A percentile compares a stretch with the other conserved stretches of the same genome.
Conservation (phyloP, 2,797 vertebrate species). For the Falco naumanni region DNA sequence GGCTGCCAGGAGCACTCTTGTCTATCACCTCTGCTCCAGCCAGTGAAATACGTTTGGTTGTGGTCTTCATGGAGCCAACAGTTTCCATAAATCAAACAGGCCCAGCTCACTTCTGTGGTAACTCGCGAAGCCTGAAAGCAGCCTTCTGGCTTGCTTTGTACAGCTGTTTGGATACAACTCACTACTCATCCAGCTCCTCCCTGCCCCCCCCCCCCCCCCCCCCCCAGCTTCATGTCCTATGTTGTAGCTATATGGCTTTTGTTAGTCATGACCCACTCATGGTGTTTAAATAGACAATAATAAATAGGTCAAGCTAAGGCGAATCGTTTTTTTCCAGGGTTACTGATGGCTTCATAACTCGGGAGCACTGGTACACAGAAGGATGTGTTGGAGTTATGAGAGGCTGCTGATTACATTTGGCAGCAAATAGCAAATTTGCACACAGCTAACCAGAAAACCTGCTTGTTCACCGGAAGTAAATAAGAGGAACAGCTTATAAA, state of each 20-base stretch:
- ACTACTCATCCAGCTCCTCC: neutral
- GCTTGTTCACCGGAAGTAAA: neutral
- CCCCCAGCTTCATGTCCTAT: neutral
- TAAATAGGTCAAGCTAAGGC: neutral
- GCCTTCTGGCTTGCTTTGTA: neutral
- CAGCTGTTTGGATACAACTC: neutral
- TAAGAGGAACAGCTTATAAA: neutral
- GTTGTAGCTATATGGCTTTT: neutral
- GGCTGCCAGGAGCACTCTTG: neutral
- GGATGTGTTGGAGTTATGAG: neutral
- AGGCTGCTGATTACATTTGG: neutral
- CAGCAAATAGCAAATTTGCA: neutral
- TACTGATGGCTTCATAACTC: neutral
- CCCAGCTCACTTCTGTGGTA: neutral
- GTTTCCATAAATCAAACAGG: neutral
- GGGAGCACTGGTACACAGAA: fast-evolving
- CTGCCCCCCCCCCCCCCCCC: neutral
- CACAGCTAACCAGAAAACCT: neutral
- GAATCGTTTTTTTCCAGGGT: neutral
- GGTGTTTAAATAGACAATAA: neutral
- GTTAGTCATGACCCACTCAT: neutral
- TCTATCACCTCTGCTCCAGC: neutral
- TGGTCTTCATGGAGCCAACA: neutral
- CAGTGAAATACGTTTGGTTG: fast-evolving
- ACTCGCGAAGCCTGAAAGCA: neutral